Evolutionary conservation across 2,888 invertebrate species (phyloP), one percentile per base, ranked within the genome.

Genomic region (Andrena flavipes): DNA sequence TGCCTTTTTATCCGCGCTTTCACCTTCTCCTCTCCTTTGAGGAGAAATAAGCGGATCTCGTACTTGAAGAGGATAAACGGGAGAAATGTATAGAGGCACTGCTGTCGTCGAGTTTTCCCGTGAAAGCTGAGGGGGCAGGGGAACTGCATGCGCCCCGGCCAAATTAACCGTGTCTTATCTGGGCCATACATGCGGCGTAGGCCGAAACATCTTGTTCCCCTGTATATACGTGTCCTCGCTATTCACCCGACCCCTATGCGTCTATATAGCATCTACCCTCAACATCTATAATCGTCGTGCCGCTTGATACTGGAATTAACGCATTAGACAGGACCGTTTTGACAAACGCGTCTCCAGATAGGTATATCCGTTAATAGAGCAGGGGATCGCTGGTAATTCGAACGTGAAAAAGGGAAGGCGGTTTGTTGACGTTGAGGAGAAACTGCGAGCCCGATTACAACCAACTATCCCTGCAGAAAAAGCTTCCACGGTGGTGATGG

Each of bases 111-210:
- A 59, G 30, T 51, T 54, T 49, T 30, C 49, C 13, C n/a, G 29
- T 5, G 51, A 63, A 60, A 42, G 16, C 56, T 51, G 56, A 42
- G 13, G 33, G 65, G 33, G 65, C 59, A 69, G 59, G 51, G 51
- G 69, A 0, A 4, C 54, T 70, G 63, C 56, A 71, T 30, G 42
- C 48, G 51, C 71, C 13, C 8, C 51, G 23, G 35, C 30, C 76
- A 76, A 83, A 83, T 83, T 82, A 83, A 76, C 76, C 83, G 64
- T 76, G 72, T 64, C 82, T 83, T 83, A 83, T 83, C 82, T 82
- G 49, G 60, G 5, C 59, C 65, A 33, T 67, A 70, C 82, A 73
- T 30, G 68, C 68, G 51, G 42, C 69, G 33, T 16, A 54, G 64
- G n/a, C 64, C n/a, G 65, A 64, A 70, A 73, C 76, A 69, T 72